phyloP scores from a whole-genome alignment of 2,888 invertebrate species.

The Chrysopilus asiliformis region DNA sequence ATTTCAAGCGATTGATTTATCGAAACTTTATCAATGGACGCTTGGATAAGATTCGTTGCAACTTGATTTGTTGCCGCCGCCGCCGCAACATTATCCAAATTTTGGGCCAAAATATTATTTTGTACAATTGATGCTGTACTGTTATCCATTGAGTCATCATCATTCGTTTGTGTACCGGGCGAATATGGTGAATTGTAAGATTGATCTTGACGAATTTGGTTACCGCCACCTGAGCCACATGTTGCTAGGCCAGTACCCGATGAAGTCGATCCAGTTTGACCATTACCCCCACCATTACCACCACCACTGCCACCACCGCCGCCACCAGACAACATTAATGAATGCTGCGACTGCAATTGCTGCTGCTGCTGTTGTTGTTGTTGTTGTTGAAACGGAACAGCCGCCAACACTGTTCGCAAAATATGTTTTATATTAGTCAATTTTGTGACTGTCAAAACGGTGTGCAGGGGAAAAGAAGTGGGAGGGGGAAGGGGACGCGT shows the following conservation, averaged over 20 bases:
- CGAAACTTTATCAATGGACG: constrained; percentile 48
- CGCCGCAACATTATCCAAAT: background rate
- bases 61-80: constrained; percentile 31
- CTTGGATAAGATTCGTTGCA: constrained; percentile 38
- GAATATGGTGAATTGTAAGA: constrained; percentile 1
- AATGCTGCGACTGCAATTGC: constrained; percentile 3
- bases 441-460: no score
- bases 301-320: background rate
- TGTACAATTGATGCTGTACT: constrained; percentile 20
- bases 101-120: no score
- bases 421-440: background rate
- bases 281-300: no score
- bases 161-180: constrained; percentile 13
- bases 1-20: constrained; percentile 62
- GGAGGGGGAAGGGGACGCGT: background rate
- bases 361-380: background rate
- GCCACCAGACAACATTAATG: background rate
- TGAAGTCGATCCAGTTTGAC: no score
- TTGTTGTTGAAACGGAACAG: constrained; percentile 8
- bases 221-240: no score
- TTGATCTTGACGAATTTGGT: no score
- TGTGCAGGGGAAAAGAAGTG: background rate
- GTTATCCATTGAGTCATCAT: constrained; percentile 33
- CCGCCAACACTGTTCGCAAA: constrained; percentile 10
- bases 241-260: no score